Conservation (phyloP, 2,113 vertebrate genomes). For the Dinomys branickii region DNA sequence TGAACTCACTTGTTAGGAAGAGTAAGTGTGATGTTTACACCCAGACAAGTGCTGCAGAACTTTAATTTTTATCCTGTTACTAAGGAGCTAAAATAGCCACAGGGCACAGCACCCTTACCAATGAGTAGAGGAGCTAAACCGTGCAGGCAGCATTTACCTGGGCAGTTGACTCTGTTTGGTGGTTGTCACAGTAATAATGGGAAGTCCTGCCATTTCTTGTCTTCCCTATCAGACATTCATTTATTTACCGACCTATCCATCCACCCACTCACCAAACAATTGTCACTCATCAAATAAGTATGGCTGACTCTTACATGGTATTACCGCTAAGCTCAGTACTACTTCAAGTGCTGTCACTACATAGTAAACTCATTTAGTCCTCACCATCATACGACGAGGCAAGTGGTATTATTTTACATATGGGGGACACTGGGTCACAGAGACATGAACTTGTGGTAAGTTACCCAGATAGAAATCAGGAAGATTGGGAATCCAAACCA, state of each 20-base stretch:
- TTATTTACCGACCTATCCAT: background rate
- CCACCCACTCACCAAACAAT: background rate
- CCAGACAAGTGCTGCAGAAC: background rate
- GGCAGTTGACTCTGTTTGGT: background rate
- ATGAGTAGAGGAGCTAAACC: background rate
- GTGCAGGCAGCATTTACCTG: background rate
- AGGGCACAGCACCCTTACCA: rapidly evolving
- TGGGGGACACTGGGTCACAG: background rate
- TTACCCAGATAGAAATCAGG: background rate
- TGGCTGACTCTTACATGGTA: background rate
- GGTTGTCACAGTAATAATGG: too few relatives aligned
- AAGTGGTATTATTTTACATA: background rate
- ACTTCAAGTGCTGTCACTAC: background rate
- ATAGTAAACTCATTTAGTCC: background rate
- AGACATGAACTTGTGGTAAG: background rate
- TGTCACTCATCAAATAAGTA: background rate
- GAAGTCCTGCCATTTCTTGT: background rate
- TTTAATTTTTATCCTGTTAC: background rate
- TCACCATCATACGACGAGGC: background rate
- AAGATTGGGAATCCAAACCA: too few relatives aligned
- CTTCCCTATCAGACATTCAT: background rate
- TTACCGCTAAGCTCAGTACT: too few relatives aligned
- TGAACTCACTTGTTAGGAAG: background rate
- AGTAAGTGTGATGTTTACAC: background rate
- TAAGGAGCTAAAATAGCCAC: background rate